Evolutionary conservation across 2,113 vertebrate species (phyloP), one percentile per base, ranked within the genome.

Genomic region (Gavialis gangeticus): DNA sequence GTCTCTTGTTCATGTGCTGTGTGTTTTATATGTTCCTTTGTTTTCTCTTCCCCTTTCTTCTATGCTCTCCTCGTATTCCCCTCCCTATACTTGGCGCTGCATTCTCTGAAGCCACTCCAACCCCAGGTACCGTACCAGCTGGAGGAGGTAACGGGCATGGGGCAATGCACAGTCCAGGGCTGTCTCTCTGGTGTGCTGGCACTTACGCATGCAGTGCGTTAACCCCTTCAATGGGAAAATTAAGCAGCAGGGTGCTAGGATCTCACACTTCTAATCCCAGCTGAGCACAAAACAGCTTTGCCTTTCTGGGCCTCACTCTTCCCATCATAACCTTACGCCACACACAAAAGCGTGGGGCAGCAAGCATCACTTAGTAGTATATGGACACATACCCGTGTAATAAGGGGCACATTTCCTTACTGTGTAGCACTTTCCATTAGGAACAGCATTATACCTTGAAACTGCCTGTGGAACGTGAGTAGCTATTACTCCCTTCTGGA

Each of bases 51-150:
- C 96, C 92, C 90, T 96, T 87, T 97, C 67, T 88, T 90, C 96
- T 88, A 79, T 93, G 22, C 86, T 91, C 71, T 87, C 96, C 84
- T 97, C 87, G 4, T 16, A 34, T 21, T 37, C 89, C 92, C 96
- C 93, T 95, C 96, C 96, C 93, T 97, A 11, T 97, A 97, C 97
- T 94, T 98, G 98, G 95, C 19, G 90, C 93, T 82, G 97, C 97
- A 93, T 95, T 96, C 93, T 97, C 98, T 98, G 99, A 99, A 98
- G 98, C 98, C 96, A 97, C 98, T 90, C 98, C 98, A 96, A 99
- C 98, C 66, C 98, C 98, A 98, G 98, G 98, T 99, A 99, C 97
- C 96, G 98, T 98, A 95, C 96, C 97, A 80, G 94, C 98, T 90
- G 92, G 93, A 97, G 87, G 98, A 99, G 98, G 99, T 99, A 99